Conservation (phyloP, 2,888 invertebrate genomes). For the Volucella zonaria region DNA sequence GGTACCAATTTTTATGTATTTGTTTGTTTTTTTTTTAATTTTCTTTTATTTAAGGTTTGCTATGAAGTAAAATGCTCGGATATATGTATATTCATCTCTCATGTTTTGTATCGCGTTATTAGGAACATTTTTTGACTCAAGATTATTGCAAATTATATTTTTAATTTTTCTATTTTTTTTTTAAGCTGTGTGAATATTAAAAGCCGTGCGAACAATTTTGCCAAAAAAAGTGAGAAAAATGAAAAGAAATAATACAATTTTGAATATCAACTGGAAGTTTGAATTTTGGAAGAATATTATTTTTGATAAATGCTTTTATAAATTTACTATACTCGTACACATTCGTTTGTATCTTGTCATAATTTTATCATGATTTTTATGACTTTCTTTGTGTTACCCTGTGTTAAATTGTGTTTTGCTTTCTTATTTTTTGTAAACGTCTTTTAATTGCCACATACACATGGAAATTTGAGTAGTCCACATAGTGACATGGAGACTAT, state of each 20-base stretch:
- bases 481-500: too few relatives aligned
- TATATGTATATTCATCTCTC: conserved; percentile 66
- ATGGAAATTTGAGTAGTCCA: not conserved
- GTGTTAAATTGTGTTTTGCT: conserved; percentile 23
- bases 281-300: conserved; percentile 66
- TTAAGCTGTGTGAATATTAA: conserved; percentile 12
- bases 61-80: conserved; percentile 77
- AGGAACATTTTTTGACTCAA: conserved; percentile 66
- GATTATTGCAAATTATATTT: conserved; percentile 46
- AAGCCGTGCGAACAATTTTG: conserved; percentile 48
- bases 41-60: conserved; percentile 74
- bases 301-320: conserved; percentile 43
- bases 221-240: conserved; percentile 20
- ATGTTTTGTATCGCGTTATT: conserved; percentile 69
- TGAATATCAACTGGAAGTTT: conserved; percentile 56
- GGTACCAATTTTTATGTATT: conserved; percentile 71
- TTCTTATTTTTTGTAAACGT: conserved; percentile 30
- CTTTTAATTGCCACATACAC: conserved; percentile 9
- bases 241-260: conserved; percentile 19
- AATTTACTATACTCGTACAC: conserved; percentile 7
- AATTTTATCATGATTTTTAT: conserved; percentile 5
- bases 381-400: conserved; percentile 8
- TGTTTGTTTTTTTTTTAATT: conserved; percentile 61
- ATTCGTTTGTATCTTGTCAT: conserved; percentile 26
- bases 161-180: conserved; percentile 11